A percentile compares a stretch with the other conserved stretches of the same genome.
Evolutionary conservation across 2,888 invertebrate genomes (phyloP).

Genomic region (Rhogogaster chlorosoma): DNA sequence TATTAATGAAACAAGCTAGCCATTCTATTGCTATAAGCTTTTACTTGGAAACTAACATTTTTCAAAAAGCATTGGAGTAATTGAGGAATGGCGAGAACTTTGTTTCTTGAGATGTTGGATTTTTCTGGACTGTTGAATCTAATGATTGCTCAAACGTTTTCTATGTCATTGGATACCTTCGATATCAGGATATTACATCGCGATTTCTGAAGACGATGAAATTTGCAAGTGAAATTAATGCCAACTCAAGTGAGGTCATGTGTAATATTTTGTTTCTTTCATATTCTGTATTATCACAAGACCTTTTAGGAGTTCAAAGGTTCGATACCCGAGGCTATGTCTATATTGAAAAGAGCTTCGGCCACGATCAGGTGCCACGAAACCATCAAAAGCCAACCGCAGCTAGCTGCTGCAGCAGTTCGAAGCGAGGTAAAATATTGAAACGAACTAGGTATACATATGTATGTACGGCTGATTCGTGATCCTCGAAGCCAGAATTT

Average conservation of each 20-base stretch:
- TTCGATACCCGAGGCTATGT: neutral
- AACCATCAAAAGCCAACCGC: slow-evolving; percentile 23
- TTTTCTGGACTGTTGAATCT: neutral
- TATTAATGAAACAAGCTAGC: neutral
- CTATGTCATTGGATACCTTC: neutral
- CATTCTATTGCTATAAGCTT: neutral
- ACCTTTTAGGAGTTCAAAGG: slow-evolving; percentile 12
- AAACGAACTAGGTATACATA: neutral
- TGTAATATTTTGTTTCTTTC: slow-evolving; percentile 9
- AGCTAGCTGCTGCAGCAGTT: neutral
- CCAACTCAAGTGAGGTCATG: neutral
- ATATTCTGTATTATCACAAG: slow-evolving; percentile 27
- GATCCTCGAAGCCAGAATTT: neutral
- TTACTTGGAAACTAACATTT: neutral
- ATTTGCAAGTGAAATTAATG: slow-evolving; percentile 11
- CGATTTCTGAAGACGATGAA: neutral
- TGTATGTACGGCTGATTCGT: neutral
- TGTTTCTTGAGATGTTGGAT: neutral
- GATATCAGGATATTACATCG: neutral
- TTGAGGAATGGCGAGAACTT: no score
- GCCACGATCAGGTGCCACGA: neutral
- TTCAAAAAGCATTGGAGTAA: neutral
- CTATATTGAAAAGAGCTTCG: slow-evolving; percentile 6
- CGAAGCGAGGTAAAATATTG: neutral
- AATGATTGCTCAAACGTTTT: neutral